phyloP scores from a whole-genome alignment of 2,113 vertebrate species.

The Nycticorax nycticorax region DNA sequence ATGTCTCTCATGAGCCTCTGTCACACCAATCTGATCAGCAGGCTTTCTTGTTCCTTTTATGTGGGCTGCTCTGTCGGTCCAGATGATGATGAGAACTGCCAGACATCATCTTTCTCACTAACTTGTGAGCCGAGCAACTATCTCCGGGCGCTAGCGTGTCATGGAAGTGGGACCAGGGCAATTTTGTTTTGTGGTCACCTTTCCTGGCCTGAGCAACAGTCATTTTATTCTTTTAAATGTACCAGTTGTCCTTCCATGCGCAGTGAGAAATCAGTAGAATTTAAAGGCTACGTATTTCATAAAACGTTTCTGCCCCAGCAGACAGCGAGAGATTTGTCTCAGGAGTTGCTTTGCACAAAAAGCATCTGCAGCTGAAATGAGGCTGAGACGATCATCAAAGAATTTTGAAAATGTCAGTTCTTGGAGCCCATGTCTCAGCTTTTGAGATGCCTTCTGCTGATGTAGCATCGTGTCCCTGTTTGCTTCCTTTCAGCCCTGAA shows the following conservation, averaged over 20 bases:
- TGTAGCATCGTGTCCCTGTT: neutral
- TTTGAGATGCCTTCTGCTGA: neutral
- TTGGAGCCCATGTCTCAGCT: neutral
- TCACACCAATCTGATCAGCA: constrained; percentile 66
- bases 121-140: neutral
- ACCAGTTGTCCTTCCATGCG: neutral
- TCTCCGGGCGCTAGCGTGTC: neutral
- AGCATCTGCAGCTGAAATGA: neutral
- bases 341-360: neutral
- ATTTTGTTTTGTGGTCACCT: constrained; percentile 35
- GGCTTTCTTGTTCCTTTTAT: constrained; percentile 66
- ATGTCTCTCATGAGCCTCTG: constrained; percentile 53
- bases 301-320: neutral
- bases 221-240: neutral
- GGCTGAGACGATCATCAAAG: neutral
- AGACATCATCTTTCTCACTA: constrained; percentile 65
- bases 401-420: neutral
- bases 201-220: neutral
- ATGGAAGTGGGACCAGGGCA: constrained; percentile 7
- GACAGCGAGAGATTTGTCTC: neutral
- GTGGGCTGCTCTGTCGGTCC: constrained; percentile 58
- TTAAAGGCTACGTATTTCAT: neutral
- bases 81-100: constrained; percentile 64
- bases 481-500: neutral
- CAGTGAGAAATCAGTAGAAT: neutral